phyloP scores from a whole-genome alignment of 2,113 vertebrate species.

The Sinocyclocheilus maitianheensis region DNA sequence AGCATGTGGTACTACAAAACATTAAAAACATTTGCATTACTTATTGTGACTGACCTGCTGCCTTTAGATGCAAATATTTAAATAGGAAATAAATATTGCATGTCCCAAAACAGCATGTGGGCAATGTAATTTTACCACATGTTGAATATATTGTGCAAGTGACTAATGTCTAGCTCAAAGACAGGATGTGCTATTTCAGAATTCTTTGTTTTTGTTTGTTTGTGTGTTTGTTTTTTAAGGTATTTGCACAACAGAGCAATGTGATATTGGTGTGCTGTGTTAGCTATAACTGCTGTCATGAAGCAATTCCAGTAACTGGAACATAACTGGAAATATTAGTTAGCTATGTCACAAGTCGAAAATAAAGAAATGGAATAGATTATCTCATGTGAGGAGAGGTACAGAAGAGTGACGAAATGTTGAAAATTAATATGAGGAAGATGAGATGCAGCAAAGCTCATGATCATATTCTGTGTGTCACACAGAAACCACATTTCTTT shows the following conservation, averaged over 20 bases:
- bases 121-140: neutral
- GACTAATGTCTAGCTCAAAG: neutral
- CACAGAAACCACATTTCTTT: neutral
- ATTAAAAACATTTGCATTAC: neutral
- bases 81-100: neutral
- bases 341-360: neutral
- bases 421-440: neutral
- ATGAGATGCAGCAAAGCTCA: neutral
- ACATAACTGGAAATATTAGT: neutral
- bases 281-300: neutral
- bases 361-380: neutral
- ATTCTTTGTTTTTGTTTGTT: neutral
- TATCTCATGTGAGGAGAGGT: neutral
- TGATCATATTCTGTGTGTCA: neutral
- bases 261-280: neutral
- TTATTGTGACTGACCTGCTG: neutral
- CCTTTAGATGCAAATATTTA: neutral
- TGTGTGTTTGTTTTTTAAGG: neutral
- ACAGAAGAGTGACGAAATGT: neutral
- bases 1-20: neutral
- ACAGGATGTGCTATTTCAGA: constrained; percentile 18
- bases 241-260: neutral
- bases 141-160: neutral
- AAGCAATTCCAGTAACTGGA: neutral
- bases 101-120: neutral